These are phyloP conservation scores for Rhimphoctona megacephalus DNA, from an alignment of 2,888 invertebrate genomes.

Conservation along the genomic window DNA sequence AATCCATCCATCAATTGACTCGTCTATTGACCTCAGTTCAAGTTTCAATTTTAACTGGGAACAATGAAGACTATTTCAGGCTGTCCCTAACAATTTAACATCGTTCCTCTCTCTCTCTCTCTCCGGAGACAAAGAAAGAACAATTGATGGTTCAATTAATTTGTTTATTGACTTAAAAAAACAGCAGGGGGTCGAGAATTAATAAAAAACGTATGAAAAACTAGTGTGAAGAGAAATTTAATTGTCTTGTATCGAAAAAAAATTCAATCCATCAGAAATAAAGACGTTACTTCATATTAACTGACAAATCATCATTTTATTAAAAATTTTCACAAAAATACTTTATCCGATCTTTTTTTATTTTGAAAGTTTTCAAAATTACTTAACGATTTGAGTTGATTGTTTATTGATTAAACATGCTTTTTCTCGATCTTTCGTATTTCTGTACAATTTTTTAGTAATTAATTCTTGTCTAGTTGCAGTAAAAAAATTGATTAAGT, in stretches of 20 bases:
- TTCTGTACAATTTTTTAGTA: too few relatives aligned
- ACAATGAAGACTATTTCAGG: constrained; percentile 45
- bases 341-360: too few relatives aligned
- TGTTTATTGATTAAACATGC: too few relatives aligned
- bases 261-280: constrained; percentile 18
- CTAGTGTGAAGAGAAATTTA: neutral
- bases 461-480: too few relatives aligned
- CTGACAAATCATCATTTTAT: too few relatives aligned
- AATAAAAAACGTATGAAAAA: neutral
- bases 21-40: constrained; percentile 77
- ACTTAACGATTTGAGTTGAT: too few relatives aligned
- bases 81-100: constrained; percentile 31
- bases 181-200: constrained; percentile 13
- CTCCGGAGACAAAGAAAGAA: neutral
- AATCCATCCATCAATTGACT: constrained; percentile 76
- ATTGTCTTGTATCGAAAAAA: neutral
- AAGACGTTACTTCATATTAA: neutral
- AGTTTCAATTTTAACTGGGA: constrained; percentile 55
- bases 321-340: too few relatives aligned
- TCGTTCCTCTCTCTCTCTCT: neutral
- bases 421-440: too few relatives aligned
- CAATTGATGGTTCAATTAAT: constrained; percentile 23
- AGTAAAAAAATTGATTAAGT: too few relatives aligned
- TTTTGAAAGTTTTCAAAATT: too few relatives aligned
- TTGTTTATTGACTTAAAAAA: constrained; percentile 17